Evolutionary conservation across 2,797 vertebrate genomes (phyloP).

Genomic region (Scomberomorus guttatus): DNA sequence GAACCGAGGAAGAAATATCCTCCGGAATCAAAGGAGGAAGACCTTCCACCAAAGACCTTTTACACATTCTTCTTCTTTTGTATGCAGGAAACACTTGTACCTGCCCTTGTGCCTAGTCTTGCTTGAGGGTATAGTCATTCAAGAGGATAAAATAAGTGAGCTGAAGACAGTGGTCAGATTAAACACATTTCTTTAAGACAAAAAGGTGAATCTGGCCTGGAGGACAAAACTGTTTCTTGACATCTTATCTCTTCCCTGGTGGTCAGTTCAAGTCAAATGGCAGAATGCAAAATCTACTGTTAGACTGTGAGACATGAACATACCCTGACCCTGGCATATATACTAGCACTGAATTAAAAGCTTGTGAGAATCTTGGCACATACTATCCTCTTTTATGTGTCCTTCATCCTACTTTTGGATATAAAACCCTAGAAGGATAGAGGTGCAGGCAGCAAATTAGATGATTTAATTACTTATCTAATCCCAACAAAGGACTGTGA

Average conservation of each 20-base stretch:
- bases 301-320: background rate
- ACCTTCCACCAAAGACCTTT: background rate
- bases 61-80: conserved; percentile 31
- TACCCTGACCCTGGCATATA: background rate
- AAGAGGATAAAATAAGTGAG: conserved; percentile 45
- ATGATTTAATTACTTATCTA: conserved; percentile 40
- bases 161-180: conserved; percentile 37
- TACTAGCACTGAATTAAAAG: conserved; percentile 1
- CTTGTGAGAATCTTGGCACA: conserved; percentile 3
- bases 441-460: background rate
- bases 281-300: background rate
- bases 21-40: conserved; percentile 19
- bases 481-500: conserved; percentile 25
- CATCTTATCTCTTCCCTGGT: conserved; percentile 16
- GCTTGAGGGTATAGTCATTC: conserved; percentile 46
- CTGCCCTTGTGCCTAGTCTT: conserved; percentile 34
- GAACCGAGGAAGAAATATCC: background rate
- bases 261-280: conserved; percentile 26
- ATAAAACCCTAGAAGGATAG: conserved; percentile 12
- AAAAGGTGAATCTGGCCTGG: conserved; percentile 26
- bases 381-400: conserved; percentile 14
- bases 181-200: conserved; percentile 35
- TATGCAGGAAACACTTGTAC: conserved; percentile 44
- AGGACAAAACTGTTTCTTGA: conserved; percentile 1
- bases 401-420: conserved; percentile 33